Base-by-base conservation (phyloP, 2,113 vertebrate species). In the Thryonomys swinderianus region DNA sequence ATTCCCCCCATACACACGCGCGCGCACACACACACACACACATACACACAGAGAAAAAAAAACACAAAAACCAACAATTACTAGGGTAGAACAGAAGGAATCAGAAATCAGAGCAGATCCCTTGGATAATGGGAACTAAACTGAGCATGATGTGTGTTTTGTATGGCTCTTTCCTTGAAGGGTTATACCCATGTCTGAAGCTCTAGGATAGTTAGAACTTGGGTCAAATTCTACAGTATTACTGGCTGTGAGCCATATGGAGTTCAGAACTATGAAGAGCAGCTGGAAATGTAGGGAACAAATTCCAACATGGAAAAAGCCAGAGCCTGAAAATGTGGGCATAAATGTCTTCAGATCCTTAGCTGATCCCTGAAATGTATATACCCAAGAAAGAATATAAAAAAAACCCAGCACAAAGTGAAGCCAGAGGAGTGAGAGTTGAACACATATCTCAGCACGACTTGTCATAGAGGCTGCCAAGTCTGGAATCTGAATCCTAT, bases 301-400 rank as follows among this genome's bases (percentile, higher is more conserved):
- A 27, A 74, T 61, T 9, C 21, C 14, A 32, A 37, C 45, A 73
- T 85, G 59, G 61, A 85, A 85, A 91, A 12, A 81, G 34, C 27
- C n/a, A 85, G 42, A 85, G 18, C 7, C 42, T 88, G 37, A 96
- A 85, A 93, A 88, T 88, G 27, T 80, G 34, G 51, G 34, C 37
- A 96, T 42, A 90, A 80, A 93, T 71, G 25, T 53, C 62, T n/a
- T 88, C 55, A 91, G 55, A 84, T 94, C 64, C 25, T 88, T 74
- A 93, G 30, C 25, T 57, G 32, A 69, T 21, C 14, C 79, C 76
- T 78, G 45, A 94, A 90, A 94, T 67, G 59, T 66, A 83, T 27
- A 82, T 17, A 42, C 16, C 32, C n/a, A 71, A 40, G 12, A 67
- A 92, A 95, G 71, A 88, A 61, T 57, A 92, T 11, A 87, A 61